Base-by-base conservation (phyloP, 2,888 invertebrate genomes). In the Cotesia congregata region DNA sequence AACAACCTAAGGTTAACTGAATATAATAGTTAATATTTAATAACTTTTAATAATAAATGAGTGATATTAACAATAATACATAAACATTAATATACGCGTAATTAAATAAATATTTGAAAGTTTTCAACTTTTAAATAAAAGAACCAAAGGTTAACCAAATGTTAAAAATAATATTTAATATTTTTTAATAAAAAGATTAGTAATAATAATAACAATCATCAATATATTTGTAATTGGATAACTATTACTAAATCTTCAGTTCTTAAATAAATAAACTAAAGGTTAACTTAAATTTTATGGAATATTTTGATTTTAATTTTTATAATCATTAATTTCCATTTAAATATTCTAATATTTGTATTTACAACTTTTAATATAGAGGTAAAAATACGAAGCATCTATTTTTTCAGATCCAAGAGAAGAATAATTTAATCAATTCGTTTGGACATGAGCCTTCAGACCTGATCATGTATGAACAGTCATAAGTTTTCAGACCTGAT, bases 301-400 rank as follows among this genome's bases (percentile, higher is more conserved):
- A 20, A 62, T 62, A 62, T 62, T 62, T 17, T 15, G 62, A 17
- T 62, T 62, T 62, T 62, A 62, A 17, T 62, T 62, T 62, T 62
- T 62, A 50, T 50, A 9, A 50, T 9, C 50, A 50, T 12, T 50
- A 50, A 50, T 50, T 50, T 50, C 50, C 50, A 50, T 50, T 50
- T 9, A 7, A 50, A 12, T 7, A 50, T 50, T 2, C 9, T 7
- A 41, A 41, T 41, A 41, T 41, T 41, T 41, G 6, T 41, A 41
- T 41, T 41, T 41, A 41, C 41, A 41, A 41, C 41, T 41, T 41
- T 41, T 41, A 41, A 41, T 41, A 41, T 41, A 41, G 41, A 41
- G 41, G 41, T 41, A 7, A 41, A 41, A 41, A 9, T 41, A 41
- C 6, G 41, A 41, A 41, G 41, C 7, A 41, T 41, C 41, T 41